These are phyloP conservation scores for Sitta europaea DNA, from an alignment of 2,113 vertebrate species.

Conservation along the genomic window DNA sequence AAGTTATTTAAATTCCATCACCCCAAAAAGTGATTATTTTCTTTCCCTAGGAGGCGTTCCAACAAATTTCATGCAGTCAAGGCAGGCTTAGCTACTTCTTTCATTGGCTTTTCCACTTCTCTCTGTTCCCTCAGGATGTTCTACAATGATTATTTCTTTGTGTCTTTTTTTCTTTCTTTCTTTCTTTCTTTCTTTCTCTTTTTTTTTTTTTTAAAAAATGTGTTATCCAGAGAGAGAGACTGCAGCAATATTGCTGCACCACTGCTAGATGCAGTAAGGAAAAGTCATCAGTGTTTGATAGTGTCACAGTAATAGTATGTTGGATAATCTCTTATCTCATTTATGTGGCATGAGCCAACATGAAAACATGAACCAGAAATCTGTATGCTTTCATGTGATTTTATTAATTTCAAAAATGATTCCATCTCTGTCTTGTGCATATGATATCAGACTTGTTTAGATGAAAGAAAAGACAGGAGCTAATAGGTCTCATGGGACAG, in stretches of 20 bases:
- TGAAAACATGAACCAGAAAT: background rate
- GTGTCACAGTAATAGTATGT: background rate
- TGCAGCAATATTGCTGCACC: constrained; percentile 8
- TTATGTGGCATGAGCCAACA: background rate
- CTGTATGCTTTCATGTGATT: background rate
- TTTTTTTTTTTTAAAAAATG: background rate
- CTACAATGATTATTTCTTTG: constrained; percentile 68
- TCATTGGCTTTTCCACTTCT: constrained; percentile 63
- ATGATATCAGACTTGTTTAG: background rate
- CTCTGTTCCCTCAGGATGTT: constrained; percentile 64
- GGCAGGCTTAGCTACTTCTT: constrained; percentile 38
- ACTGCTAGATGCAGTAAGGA: constrained; percentile 44
- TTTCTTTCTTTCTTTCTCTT: background rate
- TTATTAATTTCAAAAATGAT: constrained; percentile 49
- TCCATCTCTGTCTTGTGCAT: background rate
- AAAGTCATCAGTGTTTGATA: constrained; percentile 60
- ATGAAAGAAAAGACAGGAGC: background rate
- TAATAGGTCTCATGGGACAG: background rate
- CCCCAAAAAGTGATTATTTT: constrained; percentile 65
- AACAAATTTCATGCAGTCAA: constrained; percentile 52
- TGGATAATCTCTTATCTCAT: constrained; percentile 38
- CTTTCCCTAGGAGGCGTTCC: constrained; percentile 42
- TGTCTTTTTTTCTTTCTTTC: constrained; percentile 50
- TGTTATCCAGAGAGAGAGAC: background rate
- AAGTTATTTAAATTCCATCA: constrained; percentile 71